These are phyloP conservation scores for Microchirus variegatus DNA, from an alignment of 2,797 vertebrate genomes.

Conservation along the genomic window DNA sequence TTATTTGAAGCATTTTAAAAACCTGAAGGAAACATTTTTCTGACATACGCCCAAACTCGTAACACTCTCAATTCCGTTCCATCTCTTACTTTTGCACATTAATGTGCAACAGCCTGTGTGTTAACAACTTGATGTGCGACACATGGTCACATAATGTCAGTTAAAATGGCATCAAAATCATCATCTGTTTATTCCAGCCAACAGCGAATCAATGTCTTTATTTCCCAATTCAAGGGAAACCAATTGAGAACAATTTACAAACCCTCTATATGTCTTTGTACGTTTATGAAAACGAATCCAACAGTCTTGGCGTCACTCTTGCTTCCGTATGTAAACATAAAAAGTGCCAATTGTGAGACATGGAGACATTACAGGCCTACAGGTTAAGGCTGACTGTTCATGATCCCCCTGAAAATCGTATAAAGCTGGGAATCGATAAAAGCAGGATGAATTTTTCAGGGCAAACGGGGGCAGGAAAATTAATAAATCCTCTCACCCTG, in stretches of 20 bases:
- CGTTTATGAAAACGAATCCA: neutral
- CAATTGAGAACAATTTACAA: neutral
- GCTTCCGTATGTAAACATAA: conserved; percentile 9
- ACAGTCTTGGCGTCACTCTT: neutral
- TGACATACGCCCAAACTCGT: too few relatives aligned
- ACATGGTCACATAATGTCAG: neutral
- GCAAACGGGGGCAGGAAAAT: conserved; percentile 19
- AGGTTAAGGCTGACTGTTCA: conserved; percentile 49
- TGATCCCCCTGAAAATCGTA: conserved; percentile 41
- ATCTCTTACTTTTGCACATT: too few relatives aligned
- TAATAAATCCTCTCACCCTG: conserved; percentile 31
- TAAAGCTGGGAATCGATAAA: conserved; percentile 47
- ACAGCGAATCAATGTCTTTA: neutral
- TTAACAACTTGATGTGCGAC: neutral
- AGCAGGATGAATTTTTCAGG: conserved; percentile 39
- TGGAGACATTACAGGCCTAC: conserved; percentile 47
- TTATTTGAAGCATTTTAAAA: too few relatives aligned
- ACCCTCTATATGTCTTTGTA: neutral
- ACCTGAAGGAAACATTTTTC: neutral
- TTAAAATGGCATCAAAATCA: neutral
- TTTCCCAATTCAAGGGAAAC: neutral
- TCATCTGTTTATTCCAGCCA: neutral
- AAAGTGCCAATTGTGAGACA: conserved; percentile 32
- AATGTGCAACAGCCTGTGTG: neutral
- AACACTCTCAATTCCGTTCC: too few relatives aligned